Evolutionary conservation across 2,113 vertebrate genomes (phyloP).

Genomic region (Etheostoma cragini): DNA sequence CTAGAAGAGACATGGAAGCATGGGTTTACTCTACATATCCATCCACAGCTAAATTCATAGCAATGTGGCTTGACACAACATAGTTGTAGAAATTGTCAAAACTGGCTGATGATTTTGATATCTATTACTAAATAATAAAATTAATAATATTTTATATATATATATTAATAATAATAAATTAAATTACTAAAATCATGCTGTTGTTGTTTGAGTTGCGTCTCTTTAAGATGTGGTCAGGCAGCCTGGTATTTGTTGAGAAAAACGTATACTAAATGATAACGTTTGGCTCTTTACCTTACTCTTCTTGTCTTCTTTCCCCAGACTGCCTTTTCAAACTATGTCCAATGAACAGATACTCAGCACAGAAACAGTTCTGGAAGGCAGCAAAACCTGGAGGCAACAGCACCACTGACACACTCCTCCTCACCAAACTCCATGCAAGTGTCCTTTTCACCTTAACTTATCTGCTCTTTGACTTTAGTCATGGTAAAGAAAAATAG

Average conservation of each 20-base stretch:
- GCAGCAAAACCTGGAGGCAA: slow-evolving; percentile 97
- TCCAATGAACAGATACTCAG: slow-evolving; percentile 99
- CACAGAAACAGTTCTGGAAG: slow-evolving; percentile 99
- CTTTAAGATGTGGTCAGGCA: neutral
- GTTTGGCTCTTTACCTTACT: neutral
- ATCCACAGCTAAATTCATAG: neutral
- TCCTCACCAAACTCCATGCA: slow-evolving; percentile 97
- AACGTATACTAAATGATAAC: neutral
- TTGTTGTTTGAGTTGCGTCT: neutral
- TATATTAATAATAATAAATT: too few species aligned
- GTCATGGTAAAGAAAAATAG: neutral
- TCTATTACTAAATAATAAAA: too few species aligned
- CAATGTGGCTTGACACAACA: neutral
- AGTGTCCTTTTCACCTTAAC: neutral
- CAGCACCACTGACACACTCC: slow-evolving; percentile 94
- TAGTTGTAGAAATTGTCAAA: neutral
- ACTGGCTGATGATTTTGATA: neutral
- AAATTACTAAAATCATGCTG: neutral
- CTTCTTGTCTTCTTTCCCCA: slow-evolving; percentile 56
- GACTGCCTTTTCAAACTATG: slow-evolving; percentile 98
- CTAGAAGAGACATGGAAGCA: neutral
- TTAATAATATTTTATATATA: too few species aligned
- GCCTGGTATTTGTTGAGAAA: neutral
- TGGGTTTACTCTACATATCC: neutral
- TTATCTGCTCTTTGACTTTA: neutral